Percentiles rank a stretch among this genome's conserved stretches.
Conservation (phyloP, 2,888 invertebrate genomes). For the Phalera bucephala region DNA sequence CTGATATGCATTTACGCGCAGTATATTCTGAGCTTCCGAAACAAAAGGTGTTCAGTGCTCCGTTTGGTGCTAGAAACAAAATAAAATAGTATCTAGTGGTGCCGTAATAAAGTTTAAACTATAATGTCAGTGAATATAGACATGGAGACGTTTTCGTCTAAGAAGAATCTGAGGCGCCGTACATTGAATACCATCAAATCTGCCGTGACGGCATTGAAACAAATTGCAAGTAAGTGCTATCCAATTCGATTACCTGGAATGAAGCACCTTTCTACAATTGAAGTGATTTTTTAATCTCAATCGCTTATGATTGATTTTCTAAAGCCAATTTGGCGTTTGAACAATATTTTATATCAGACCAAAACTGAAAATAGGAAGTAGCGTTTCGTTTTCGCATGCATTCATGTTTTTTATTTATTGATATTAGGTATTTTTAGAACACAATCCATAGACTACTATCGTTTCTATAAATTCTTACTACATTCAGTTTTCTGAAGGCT, state of each 20-base stretch:
- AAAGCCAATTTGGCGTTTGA: too few species aligned
- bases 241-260: conserved; percentile 27
- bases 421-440: too few species aligned
- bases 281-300: conserved; percentile 9
- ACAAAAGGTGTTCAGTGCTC: conserved; percentile 60
- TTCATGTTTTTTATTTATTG: too few species aligned
- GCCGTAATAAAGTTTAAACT: conserved; percentile 28
- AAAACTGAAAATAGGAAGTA: too few species aligned
- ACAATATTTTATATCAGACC: too few species aligned
- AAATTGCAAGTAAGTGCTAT: conserved; percentile 74
- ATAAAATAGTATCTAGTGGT: conserved; percentile 20
- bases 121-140: conserved; percentile 72
- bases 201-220: conserved; percentile 71
- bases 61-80: conserved; percentile 18
- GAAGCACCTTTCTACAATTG: conserved; percentile 10
- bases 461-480: too few species aligned
- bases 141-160: conserved; percentile 70
- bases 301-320: too few species aligned
- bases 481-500: too few species aligned
- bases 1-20: conserved; percentile 75
- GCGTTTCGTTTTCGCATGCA: too few species aligned
- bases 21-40: conserved; percentile 65
- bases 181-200: conserved; percentile 74
- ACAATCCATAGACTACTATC: too few species aligned
- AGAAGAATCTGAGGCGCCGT: conserved; percentile 73